A percentile compares a stretch with the other conserved stretches of the same genome.
Conservation (phyloP, 2,113 vertebrate genomes). For the Myocastor coypus region DNA sequence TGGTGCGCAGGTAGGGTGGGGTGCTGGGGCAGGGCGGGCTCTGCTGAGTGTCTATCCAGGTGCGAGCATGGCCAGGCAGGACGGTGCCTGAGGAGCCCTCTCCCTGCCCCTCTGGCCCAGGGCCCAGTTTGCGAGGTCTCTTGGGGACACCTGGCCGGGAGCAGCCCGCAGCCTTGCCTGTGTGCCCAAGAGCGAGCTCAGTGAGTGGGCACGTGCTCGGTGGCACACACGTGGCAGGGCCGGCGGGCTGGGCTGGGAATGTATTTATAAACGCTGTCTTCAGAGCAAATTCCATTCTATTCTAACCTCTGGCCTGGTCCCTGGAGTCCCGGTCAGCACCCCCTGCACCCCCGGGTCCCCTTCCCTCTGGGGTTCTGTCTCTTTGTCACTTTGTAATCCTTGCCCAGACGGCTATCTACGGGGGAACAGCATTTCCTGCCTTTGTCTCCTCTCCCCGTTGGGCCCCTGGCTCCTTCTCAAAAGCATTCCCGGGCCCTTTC, state of each 20-base stretch:
- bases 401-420: slow-evolving; percentile 91
- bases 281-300: slow-evolving; percentile 90
- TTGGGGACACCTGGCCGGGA: slow-evolving; percentile 79
- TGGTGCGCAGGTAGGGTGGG: slow-evolving; percentile 48
- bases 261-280: slow-evolving; percentile 90
- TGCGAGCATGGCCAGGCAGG: background rate
- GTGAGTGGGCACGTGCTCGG: slow-evolving; percentile 85
- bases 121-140: slow-evolving; percentile 68
- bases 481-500: slow-evolving; percentile 91
- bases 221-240: slow-evolving; percentile 86
- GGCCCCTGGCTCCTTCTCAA: slow-evolving; percentile 90
- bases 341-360: slow-evolving; percentile 75
- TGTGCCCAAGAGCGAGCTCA: slow-evolving; percentile 60
- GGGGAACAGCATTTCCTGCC: slow-evolving; percentile 92
- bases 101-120: slow-evolving; percentile 56
- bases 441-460: slow-evolving; percentile 91
- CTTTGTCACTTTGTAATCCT: slow-evolving; percentile 91
- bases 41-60: background rate
- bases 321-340: slow-evolving; percentile 78
- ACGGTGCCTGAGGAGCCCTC: background rate
- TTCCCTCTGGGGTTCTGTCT: slow-evolving; percentile 90
- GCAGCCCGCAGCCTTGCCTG: background rate
- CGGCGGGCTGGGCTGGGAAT: slow-evolving; percentile 84
- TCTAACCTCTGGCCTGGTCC: slow-evolving; percentile 86
- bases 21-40: rapidly evolving